These are phyloP conservation scores for Drosophila rellima DNA, from an alignment of 2,888 invertebrate species.

Conservation along the genomic window DNA sequence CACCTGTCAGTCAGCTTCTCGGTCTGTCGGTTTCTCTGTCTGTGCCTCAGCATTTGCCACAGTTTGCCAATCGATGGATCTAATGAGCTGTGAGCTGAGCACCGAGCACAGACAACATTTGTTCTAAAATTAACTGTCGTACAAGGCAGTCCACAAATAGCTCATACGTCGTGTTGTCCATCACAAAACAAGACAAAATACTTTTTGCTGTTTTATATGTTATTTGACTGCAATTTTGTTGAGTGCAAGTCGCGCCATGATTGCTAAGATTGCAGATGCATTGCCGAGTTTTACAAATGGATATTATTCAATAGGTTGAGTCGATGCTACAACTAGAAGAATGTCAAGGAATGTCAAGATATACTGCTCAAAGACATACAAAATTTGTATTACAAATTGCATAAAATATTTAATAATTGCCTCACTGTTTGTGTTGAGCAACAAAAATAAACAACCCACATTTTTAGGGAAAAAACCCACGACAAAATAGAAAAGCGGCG, in stretches of 20 bases:
- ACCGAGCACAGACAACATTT: constrained; percentile 32
- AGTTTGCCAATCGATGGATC: constrained; percentile 64
- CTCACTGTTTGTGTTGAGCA: constrained; percentile 14
- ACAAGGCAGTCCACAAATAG: constrained; percentile 41
- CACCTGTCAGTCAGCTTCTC: constrained; percentile 19
- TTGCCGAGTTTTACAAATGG: not conserved
- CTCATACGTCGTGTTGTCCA: constrained; percentile 24
- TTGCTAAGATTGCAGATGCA: constrained; percentile 23
- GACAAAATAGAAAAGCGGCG: constrained; percentile 24
- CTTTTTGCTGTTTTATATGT: constrained; percentile 2
- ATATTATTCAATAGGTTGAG: not conserved
- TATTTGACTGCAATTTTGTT: constrained; percentile 31
- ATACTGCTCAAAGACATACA: not conserved
- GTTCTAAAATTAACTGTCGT: constrained; percentile 52
- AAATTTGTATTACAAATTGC: too few relatives aligned
- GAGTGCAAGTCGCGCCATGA: constrained; percentile 38
- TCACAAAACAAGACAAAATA: not conserved
- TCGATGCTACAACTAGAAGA: not conserved
- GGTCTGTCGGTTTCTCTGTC: not conserved
- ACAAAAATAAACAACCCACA: constrained; percentile 15
- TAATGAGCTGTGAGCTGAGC: constrained; percentile 69
- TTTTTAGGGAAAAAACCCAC: constrained; percentile 9
- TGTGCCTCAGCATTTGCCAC: constrained; percentile 6
- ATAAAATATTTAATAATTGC: constrained; percentile 7
- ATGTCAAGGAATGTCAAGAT: constrained; percentile 1